phyloP scores from a whole-genome alignment of 2,113 vertebrate species.

The Thamnaconus septentrionalis region DNA sequence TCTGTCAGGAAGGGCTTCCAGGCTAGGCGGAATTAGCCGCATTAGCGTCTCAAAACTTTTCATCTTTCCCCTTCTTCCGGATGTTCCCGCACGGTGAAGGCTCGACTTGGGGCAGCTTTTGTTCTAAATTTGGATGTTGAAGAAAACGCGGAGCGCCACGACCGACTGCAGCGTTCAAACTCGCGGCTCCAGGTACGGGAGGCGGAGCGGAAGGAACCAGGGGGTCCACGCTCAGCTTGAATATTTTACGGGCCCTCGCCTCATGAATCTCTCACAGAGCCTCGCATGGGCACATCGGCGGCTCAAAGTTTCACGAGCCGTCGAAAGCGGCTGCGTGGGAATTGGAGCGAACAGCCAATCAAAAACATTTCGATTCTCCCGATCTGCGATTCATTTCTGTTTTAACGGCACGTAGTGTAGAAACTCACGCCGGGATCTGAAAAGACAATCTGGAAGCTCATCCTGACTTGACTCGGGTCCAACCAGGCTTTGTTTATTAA shows the following conservation, averaged over 20 bases:
- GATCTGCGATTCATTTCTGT: no score
- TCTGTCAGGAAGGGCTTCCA: conserved; percentile 6
- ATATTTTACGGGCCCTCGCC: conserved; percentile 36
- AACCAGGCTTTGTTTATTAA: no score
- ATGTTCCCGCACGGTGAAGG: conserved; percentile 4
- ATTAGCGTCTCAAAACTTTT: conserved; percentile 2
- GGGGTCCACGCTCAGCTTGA: conserved; percentile 38
- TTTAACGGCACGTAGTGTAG: no score
- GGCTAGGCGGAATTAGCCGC: conserved; percentile 6
- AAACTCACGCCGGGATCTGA: no score
- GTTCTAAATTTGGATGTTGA: conserved; percentile 12
- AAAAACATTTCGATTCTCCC: no score
- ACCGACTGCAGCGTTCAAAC: conserved; percentile 7
- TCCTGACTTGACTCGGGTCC: no score
- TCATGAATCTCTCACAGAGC: conserved; percentile 11
- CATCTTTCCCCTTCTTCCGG: conserved; percentile 7
- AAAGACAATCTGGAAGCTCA: no score
- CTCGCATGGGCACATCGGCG: conserved; percentile 7
- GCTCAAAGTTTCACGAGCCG: conserved; percentile 3
- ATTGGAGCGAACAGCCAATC: no score
- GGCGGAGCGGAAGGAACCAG: neutral
- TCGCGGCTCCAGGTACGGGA: no score
- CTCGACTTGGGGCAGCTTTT: conserved; percentile 1
- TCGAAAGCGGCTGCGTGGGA: conserved; percentile 2
- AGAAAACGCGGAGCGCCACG: neutral